These are phyloP conservation scores for Empidonax alnorum DNA, from an alignment of 2,113 vertebrate species.

Conservation along the genomic window DNA sequence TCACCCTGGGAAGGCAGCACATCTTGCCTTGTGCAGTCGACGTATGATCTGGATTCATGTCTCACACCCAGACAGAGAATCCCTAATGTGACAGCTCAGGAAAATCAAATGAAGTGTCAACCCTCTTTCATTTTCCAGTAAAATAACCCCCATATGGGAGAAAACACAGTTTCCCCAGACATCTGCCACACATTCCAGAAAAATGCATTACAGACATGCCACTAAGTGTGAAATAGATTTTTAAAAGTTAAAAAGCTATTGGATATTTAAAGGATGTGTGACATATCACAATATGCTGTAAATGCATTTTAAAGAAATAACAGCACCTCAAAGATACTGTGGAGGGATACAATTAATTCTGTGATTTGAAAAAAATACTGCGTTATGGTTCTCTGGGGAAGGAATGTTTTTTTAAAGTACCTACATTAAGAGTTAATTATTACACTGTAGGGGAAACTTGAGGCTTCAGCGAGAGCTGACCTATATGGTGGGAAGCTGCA, in stretches of 20 bases:
- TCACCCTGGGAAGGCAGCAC: neutral
- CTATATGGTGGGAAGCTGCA: neutral
- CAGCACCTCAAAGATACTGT: conserved; percentile 13
- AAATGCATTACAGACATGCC: conserved; percentile 43
- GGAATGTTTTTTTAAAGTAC: neutral
- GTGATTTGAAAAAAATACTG: neutral
- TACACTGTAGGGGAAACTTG: neutral
- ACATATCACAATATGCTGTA: conserved; percentile 53
- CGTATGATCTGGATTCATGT: conserved; percentile 19
- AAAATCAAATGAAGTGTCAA: conserved; percentile 58
- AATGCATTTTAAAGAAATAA: conserved; percentile 54
- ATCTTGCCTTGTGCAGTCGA: neutral
- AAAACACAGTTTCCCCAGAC: conserved; percentile 67
- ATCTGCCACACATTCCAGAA: conserved; percentile 65
- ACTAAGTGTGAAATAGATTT: conserved; percentile 60
- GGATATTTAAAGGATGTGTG: conserved; percentile 63
- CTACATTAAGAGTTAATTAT: conserved; percentile 32
- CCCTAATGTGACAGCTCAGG: conserved; percentile 27
- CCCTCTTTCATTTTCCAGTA: conserved; percentile 39
- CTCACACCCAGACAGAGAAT: conserved; percentile 68
- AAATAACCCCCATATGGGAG: conserved; percentile 61
- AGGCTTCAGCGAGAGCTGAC: conserved; percentile 9
- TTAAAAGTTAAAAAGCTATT: conserved; percentile 54
- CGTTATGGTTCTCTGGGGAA: neutral
- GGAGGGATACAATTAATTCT: conserved; percentile 39